Evolutionary conservation across 2,113 vertebrate genomes (phyloP), one percentile per base, ranked within the genome.

Genomic region (Nannobrachium achirus): DNA sequence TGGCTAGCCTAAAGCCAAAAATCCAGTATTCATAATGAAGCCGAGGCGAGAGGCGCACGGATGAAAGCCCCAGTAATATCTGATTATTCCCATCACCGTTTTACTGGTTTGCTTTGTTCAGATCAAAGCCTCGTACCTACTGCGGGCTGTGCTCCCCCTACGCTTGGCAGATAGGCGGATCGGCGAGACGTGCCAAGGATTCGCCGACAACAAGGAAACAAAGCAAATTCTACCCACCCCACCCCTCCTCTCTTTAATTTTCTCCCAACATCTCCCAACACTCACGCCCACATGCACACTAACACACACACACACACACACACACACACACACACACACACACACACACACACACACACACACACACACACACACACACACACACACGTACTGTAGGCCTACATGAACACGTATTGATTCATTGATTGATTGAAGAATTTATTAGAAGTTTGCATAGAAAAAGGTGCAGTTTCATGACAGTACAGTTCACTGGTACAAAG

Each of bases 21-120:
- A 84, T 81, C 79, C 79, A 84, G 83, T 79, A 85, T 88, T 84
- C 85, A 81, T 92, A 90, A 91, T 92, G 85, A 92, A 90, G 78
- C 80, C 76, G 71, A 33, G 84, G 81, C 63, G 71, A 79, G 72
- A 33, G 25, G 25, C 25, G 70, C 73, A 75, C 13, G 69, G 86
- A 91, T 90, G 88, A 92, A 91, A 89, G 83, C 76, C 70, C 63
- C 75, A 65, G 25, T 86, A 88, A 89, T 90, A 88, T 89, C 75
- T 87, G 87, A 91, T 92, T 91, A 88, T 91, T 93, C 89, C 87
- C 88, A 72, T 83, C 78, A 82, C 88, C 63, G 57, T 92, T 91
- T 91, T 89, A 82, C 87, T 84, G 79, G 62, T 90, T 89, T 86
- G 82, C 88, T 92, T 91, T 91, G 79, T 89, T 91, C 81, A 83